A percentile compares a stretch with the other conserved stretches of the same genome.
Conservation (phyloP, 2,797 vertebrate genomes). For the Pantherophis alleghaniensis region DNA sequence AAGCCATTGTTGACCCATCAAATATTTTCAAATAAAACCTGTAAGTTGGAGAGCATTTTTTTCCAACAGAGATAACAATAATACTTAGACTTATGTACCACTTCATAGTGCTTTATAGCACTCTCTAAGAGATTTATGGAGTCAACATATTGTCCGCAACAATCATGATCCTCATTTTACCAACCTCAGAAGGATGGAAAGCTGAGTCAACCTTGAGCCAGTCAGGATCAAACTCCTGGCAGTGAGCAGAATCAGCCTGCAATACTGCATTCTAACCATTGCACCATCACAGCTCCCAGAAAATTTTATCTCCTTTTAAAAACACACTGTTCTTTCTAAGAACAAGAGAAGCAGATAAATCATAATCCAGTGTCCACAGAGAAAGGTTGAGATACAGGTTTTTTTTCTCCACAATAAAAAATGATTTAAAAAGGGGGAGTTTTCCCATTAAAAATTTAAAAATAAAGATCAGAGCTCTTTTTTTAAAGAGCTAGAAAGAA, state of each 20-base stretch:
- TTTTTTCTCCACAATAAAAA: neutral
- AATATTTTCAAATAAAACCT: neutral
- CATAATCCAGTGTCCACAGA: neutral
- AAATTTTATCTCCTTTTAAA: neutral
- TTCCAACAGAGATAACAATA: neutral
- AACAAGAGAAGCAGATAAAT: neutral
- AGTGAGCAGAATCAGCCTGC: neutral
- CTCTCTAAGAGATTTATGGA: no score
- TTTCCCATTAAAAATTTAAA: neutral
- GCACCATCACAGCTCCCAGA: neutral
- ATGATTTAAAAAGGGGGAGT: neutral
- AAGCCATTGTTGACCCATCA: neutral
- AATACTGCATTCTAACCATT: neutral
- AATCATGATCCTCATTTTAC: neutral
- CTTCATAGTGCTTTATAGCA: no score
- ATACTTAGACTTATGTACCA: no score
- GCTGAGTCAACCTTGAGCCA: neutral
- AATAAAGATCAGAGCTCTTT: neutral
- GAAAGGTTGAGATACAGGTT: neutral
- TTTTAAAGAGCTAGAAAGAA: neutral
- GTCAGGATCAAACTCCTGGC: neutral
- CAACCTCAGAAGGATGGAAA: neutral
- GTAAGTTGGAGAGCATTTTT: neutral
- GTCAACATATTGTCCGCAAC: neutral
- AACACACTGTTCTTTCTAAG: neutral